These are phyloP conservation scores for Atethmia centrago DNA, from an alignment of 2,888 invertebrate genomes.

Conservation along the genomic window DNA sequence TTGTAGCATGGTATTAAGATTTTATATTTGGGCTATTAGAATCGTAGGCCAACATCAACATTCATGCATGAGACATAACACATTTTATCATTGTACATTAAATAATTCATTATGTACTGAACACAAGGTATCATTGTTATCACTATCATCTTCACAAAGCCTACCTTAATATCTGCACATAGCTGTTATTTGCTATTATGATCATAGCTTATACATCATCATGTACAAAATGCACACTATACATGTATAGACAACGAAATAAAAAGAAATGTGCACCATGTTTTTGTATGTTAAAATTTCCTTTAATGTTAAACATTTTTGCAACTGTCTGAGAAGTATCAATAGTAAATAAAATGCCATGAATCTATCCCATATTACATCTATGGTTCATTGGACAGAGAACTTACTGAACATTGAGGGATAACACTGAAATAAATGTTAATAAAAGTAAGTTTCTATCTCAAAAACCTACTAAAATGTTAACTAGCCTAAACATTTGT, in stretches of 20 bases:
- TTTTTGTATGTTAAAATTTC: background rate
- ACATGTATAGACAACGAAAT: background rate
- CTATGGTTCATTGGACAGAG: background rate
- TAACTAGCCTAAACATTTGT: background rate
- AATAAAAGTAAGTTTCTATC: background rate
- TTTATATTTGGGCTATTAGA: background rate
- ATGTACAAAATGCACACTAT: background rate
- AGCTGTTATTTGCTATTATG: conserved; percentile 27
- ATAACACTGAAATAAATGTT: background rate
- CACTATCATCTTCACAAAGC: conserved; percentile 42
- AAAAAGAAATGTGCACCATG: conserved; percentile 5
- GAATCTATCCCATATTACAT: no score
- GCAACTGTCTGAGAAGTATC: background rate
- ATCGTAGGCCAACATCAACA: background rate
- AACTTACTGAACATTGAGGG: background rate
- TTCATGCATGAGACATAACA: conserved; percentile 13
- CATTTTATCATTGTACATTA: conserved; percentile 12
- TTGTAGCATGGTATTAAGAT: background rate
- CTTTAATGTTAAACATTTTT: background rate
- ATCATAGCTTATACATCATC: conserved; percentile 9
- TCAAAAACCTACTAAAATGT: no score
- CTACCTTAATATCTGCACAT: conserved; percentile 29
- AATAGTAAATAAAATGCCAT: background rate
- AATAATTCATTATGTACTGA: conserved; percentile 16
- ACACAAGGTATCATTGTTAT: conserved; percentile 33